Evolutionary conservation across 2,888 invertebrate genomes (phyloP).

Genomic region (Ectemnius cavifrons): DNA sequence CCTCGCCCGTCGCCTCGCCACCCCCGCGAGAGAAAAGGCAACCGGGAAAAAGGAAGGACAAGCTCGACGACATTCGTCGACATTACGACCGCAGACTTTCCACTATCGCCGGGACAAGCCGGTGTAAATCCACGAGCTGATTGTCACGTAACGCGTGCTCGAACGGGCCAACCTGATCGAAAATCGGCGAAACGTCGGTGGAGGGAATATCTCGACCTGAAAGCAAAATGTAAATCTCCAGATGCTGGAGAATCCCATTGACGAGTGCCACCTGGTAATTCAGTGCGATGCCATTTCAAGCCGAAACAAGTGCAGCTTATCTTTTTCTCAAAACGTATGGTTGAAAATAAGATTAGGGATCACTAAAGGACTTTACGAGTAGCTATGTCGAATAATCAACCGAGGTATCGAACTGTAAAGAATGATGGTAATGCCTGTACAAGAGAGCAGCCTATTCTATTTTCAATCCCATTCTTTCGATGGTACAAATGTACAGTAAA

Average conservation of each 20-base stretch:
- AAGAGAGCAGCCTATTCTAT: no score
- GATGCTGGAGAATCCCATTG: not conserved
- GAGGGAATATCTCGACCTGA: slow-evolving; percentile 19
- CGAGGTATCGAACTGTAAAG: no score
- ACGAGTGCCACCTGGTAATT: no score
- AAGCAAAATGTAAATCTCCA: slow-evolving; percentile 1
- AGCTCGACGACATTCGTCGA: slow-evolving; percentile 39
- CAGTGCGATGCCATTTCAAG: no score
- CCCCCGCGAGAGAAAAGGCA: slow-evolving; percentile 13
- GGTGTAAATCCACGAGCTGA: slow-evolving; percentile 30
- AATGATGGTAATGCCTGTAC: no score
- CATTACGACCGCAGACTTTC: slow-evolving; percentile 31
- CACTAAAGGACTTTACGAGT: no score
- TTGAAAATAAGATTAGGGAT: no score
- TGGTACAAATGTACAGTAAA: no score
- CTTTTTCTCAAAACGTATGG: no score
- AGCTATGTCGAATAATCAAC: no score
- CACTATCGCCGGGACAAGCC: slow-evolving; percentile 19
- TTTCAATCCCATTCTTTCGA: no score
- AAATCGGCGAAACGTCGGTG: slow-evolving; percentile 9
- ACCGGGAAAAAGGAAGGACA: slow-evolving; percentile 16
- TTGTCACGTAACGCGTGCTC: slow-evolving; percentile 31
- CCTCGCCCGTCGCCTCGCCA: slow-evolving; percentile 49
- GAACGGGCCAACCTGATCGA: slow-evolving; percentile 20
- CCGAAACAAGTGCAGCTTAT: no score